These are phyloP conservation scores for Barnardius zonarius DNA, from an alignment of 2,113 vertebrate genomes.

Conservation along the genomic window DNA sequence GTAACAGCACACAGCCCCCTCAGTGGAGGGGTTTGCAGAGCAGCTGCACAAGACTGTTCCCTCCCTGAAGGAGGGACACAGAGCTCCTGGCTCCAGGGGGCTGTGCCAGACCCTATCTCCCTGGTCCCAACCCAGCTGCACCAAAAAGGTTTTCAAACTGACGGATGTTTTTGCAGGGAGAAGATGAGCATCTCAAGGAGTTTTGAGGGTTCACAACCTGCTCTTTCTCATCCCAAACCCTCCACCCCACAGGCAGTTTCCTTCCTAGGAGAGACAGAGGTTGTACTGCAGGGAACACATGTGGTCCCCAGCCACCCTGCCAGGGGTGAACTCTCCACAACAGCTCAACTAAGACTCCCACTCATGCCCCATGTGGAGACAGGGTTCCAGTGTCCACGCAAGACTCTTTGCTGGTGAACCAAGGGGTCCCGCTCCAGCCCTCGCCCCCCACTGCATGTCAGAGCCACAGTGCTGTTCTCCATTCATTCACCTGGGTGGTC, in stretches of 20 bases:
- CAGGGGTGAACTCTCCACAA: neutral
- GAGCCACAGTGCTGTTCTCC: neutral
- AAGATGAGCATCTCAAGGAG: neutral
- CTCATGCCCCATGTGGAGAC: neutral
- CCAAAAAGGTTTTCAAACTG: neutral
- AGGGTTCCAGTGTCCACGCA: neutral
- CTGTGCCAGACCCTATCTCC: neutral
- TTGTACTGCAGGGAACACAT: neutral
- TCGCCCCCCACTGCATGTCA: rapidly evolving
- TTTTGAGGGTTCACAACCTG: neutral
- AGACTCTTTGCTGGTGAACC: neutral
- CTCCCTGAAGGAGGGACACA: neutral
- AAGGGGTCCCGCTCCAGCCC: neutral
- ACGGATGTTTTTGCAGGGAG: neutral
- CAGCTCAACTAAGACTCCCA: neutral
- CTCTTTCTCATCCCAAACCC: neutral
- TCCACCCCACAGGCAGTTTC: neutral
- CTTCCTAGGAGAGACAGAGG: neutral
- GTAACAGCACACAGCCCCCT: neutral
- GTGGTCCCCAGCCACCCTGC: neutral
- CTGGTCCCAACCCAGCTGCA: neutral
- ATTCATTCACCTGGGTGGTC: slow-evolving; percentile 91
- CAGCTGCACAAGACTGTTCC: neutral
- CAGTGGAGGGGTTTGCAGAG: neutral
- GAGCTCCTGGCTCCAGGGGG: neutral